phyloP scores from a whole-genome alignment of 1,140 invertebrate species.

The Nilaparvata lugens region DNA sequence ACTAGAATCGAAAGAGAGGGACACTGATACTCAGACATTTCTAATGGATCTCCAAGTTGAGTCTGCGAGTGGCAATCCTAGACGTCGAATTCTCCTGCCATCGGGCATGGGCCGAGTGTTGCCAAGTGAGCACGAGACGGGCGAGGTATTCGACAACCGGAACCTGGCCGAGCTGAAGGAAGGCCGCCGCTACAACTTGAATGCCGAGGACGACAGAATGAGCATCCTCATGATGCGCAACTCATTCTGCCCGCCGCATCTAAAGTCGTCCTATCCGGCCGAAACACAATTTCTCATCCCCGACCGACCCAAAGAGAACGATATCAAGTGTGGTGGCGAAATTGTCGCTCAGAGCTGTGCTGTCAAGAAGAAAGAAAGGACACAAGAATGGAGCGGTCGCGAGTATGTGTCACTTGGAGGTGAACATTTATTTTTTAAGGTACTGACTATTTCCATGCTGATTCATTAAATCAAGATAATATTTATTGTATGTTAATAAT shows the following conservation, averaged over 20 bases:
- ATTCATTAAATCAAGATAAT: too few relatives aligned
- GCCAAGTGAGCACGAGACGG: constrained; percentile 38
- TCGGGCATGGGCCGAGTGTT: constrained; percentile 31
- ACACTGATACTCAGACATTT: too few relatives aligned
- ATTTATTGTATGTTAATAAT: too few relatives aligned
- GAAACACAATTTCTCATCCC: constrained; percentile 60
- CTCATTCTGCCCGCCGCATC: constrained; percentile 74
- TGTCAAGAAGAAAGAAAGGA: too few relatives aligned
- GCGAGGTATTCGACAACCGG: constrained; percentile 35
- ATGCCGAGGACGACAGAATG: constrained; percentile 35
- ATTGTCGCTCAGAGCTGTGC: background rate
- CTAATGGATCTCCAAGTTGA: too few relatives aligned
- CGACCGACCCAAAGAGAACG: constrained; percentile 50
- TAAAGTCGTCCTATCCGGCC: constrained; percentile 80
- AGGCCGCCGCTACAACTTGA: constrained; percentile 13
- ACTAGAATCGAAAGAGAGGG: too few relatives aligned
- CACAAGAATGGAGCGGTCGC: too few relatives aligned
- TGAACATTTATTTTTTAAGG: too few relatives aligned
- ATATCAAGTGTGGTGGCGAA: constrained; percentile 45
- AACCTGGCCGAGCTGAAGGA: constrained; percentile 34
- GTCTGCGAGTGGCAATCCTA: background rate
- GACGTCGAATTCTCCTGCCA: constrained; percentile 17
- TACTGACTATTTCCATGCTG: too few relatives aligned
- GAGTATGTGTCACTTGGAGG: too few relatives aligned
- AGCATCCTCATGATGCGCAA: constrained; percentile 73